phyloP scores from a whole-genome alignment of 2,888 invertebrate genomes.

The Drosophila ochracea region DNA sequence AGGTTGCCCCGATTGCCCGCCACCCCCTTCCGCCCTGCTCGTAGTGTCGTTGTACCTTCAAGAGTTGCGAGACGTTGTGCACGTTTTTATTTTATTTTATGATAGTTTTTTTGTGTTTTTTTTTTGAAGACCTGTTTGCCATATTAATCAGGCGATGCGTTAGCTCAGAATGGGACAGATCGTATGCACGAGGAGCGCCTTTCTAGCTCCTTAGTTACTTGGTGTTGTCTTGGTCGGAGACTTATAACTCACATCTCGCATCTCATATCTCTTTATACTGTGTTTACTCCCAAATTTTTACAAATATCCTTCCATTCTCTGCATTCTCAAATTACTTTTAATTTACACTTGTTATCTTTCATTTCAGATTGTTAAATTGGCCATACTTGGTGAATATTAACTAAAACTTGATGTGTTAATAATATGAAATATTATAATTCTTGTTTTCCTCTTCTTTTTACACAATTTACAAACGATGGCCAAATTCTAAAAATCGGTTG shows the following conservation, averaged over 20 bases:
- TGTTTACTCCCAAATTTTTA: background rate
- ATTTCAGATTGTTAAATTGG: background rate
- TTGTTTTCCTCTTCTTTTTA: background rate
- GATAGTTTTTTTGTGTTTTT: slow-evolving; percentile 14
- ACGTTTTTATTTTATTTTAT: slow-evolving; percentile 52
- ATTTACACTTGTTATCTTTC: background rate
- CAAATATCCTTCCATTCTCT: background rate
- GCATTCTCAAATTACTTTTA: background rate
- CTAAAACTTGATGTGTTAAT: background rate
- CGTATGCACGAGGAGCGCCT: slow-evolving; percentile 7
- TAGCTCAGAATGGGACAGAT: slow-evolving; percentile 39
- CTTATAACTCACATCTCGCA: background rate
- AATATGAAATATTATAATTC: background rate
- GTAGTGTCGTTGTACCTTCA: slow-evolving; percentile 62
- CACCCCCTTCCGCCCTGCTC: slow-evolving; percentile 3
- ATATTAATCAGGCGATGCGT: slow-evolving; percentile 65
- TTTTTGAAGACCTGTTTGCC: slow-evolving; percentile 56
- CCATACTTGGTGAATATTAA: background rate
- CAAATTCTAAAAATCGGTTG: background rate
- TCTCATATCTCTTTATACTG: background rate
- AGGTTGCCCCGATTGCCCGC: background rate
- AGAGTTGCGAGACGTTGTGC: slow-evolving; percentile 53
- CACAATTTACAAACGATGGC: background rate
- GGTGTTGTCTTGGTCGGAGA: background rate
- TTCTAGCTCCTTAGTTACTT: slow-evolving; percentile 18